Evolutionary conservation across 2,888 invertebrate species (phyloP).

Genomic region (Epirrhoe tristata): DNA sequence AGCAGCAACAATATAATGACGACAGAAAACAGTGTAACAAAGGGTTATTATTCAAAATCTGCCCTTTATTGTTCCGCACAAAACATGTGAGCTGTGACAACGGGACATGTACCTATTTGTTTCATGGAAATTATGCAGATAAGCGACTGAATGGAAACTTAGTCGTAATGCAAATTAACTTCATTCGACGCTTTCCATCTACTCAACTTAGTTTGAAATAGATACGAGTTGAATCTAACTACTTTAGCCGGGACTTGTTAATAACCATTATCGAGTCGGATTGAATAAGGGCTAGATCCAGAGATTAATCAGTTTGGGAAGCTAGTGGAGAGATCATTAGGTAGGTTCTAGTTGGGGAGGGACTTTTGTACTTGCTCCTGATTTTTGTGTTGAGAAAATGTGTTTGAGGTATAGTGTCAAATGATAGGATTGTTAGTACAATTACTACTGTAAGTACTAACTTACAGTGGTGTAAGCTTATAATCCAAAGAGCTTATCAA

Average conservation of each 20-base stretch:
- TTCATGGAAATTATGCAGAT: slow-evolving; percentile 82
- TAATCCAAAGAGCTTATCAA: not conserved
- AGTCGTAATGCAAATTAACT: slow-evolving; percentile 79
- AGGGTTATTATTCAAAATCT: slow-evolving; percentile 77
- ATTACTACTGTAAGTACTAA: too few species aligned
- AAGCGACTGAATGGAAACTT: slow-evolving; percentile 82
- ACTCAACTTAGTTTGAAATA: slow-evolving; percentile 68
- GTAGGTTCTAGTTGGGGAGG: not conserved
- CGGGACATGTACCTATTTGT: slow-evolving; percentile 69
- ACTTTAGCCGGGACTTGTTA: slow-evolving; percentile 53
- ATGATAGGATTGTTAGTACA: too few species aligned
- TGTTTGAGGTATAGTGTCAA: not conserved
- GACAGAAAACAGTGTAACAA: slow-evolving; percentile 72
- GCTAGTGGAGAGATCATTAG: slow-evolving; percentile 19
- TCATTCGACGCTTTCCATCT: slow-evolving; percentile 71
- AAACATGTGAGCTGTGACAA: slow-evolving; percentile 77
- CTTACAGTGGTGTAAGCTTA: not conserved
- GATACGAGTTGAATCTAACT: slow-evolving; percentile 57
- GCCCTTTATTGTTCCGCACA: slow-evolving; percentile 77
- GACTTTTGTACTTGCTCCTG: not conserved
- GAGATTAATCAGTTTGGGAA: slow-evolving; percentile 30
- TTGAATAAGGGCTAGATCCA: slow-evolving; percentile 45
- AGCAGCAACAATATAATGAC: slow-evolving; percentile 66
- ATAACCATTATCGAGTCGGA: slow-evolving; percentile 60
- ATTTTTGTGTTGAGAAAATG: not conserved